Conservation (phyloP, 2,888 invertebrate genomes). For the Eupithecia subfuscata region DNA sequence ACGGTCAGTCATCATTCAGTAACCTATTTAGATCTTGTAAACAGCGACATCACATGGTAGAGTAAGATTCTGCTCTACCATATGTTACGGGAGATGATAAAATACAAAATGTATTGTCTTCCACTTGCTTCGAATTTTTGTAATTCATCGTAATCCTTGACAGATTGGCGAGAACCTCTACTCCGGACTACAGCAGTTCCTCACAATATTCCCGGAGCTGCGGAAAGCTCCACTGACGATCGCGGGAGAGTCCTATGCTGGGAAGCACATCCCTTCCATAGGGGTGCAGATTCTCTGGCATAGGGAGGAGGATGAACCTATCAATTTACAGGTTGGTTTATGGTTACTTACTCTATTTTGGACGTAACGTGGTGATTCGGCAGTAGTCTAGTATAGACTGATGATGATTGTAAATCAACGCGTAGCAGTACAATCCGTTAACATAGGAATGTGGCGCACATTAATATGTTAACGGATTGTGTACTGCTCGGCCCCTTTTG, state of each 20-base stretch:
- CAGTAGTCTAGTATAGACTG: neutral
- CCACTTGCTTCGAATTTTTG: neutral
- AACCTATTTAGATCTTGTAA: neutral
- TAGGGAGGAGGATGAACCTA: slow-evolving; percentile 67
- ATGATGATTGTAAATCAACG: neutral
- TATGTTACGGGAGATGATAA: neutral
- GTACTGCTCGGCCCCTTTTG: neutral
- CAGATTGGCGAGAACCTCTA: slow-evolving; percentile 86
- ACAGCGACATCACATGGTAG: neutral
- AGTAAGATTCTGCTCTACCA: neutral
- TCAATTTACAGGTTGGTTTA: slow-evolving; percentile 76
- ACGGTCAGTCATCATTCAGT: slow-evolving; percentile 69
- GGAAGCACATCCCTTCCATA: slow-evolving; percentile 85
- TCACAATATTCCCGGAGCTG: slow-evolving; percentile 85
- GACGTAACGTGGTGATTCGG: neutral
- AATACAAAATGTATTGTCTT: neutral
- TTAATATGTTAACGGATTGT: no score
- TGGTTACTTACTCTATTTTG: neutral
- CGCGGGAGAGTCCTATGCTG: slow-evolving; percentile 87
- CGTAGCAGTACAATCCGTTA: no score
- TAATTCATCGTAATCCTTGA: neutral
- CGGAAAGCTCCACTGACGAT: slow-evolving; percentile 85
- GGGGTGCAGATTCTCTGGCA: slow-evolving; percentile 83
- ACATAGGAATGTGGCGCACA: no score
- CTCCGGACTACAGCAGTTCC: slow-evolving; percentile 85